Base-by-base conservation (phyloP, 2,113 vertebrate species). In the Dipodomys ordii region DNA sequence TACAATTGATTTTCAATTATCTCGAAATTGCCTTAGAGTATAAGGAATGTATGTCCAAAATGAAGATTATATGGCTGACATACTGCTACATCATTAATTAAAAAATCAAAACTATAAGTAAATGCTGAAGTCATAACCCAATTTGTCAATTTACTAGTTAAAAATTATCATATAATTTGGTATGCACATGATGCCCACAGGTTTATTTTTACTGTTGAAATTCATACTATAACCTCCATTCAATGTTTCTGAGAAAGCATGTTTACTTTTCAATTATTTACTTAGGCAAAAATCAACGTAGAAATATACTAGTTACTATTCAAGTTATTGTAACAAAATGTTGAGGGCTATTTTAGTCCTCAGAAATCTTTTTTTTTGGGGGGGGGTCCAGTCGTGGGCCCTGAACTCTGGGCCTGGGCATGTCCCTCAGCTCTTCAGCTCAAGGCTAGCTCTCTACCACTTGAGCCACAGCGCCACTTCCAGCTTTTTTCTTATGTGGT, bases 71-170 rank as follows among this genome's bases (percentile, higher is more conserved):
- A 12, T 49, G 77, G 74, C 32, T 97, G 35, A 94, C 39, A 90
- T 96, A 96, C 96, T 97, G 97, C 96, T 97, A 97, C 97, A 97
- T 96, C 93, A 97, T 94, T 97, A 98, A 96, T 91, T 80, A 97
- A 95, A 49, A 49, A 95, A 60, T 96, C 84, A 97, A 97, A 98
- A 96, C 95, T 93, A 53, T 88, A 94, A 96, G 91, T 91, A 96
- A 92, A 97, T 97, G 91, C 82, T 94, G 93, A 96, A 95, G 88
- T 91, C 88, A 93, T 94, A 72, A 97, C 87, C 65, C 91, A 97
- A 96, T 95, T 39, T 93, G 84, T 84, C 87, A 97, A 77, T 4
- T 53, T 96, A 94, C 94, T 64, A 87, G 85, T 97, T 94, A 95
- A 94, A 95, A 82, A 91, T 87, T 86, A 76, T 88, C 95, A 96